A percentile compares a stretch with the other conserved stretches of the same genome.
Conservation (phyloP, 2,113 vertebrate species). For the Monopterus albus region DNA sequence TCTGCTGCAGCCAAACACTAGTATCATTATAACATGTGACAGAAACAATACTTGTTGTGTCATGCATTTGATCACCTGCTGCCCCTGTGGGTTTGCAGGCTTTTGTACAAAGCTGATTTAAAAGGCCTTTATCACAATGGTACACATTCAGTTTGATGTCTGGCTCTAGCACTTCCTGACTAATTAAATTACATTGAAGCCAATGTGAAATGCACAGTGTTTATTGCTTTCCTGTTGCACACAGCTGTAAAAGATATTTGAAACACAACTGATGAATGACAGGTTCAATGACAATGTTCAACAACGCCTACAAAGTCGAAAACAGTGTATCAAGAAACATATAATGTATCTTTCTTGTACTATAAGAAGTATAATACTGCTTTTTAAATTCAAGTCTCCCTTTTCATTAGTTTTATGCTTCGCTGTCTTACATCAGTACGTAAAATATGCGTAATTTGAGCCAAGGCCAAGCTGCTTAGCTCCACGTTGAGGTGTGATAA, state of each 20-base stretch:
- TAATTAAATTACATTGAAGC: constrained; percentile 64
- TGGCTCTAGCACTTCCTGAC: constrained; percentile 64
- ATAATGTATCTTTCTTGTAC: neutral
- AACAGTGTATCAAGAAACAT: no score
- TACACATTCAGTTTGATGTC: constrained; percentile 57
- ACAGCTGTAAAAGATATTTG: constrained; percentile 4
- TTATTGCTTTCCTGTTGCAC: constrained; percentile 24
- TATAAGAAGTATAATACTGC: neutral
- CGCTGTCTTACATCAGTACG: constrained; percentile 8
- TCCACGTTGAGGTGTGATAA: constrained; percentile 23
- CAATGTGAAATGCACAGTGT: constrained; percentile 30
- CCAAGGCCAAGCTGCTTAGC: neutral
- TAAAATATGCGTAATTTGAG: constrained; percentile 52
- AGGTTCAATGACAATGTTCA: constrained; percentile 5
- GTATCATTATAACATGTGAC: constrained; percentile 9
- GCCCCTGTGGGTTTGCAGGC: constrained; percentile 22
- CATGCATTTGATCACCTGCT: constrained; percentile 45
- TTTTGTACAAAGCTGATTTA: constrained; percentile 57
- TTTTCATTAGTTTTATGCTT: neutral
- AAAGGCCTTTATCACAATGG: constrained; percentile 58
- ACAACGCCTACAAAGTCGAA: neutral
- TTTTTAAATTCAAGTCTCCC: neutral
- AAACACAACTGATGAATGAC: constrained; percentile 1
- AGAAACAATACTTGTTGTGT: constrained; percentile 28
- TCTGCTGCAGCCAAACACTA: constrained; percentile 76